Base-by-base conservation (phyloP, 1,140 invertebrate species). In the Olivierus martensii region DNA sequence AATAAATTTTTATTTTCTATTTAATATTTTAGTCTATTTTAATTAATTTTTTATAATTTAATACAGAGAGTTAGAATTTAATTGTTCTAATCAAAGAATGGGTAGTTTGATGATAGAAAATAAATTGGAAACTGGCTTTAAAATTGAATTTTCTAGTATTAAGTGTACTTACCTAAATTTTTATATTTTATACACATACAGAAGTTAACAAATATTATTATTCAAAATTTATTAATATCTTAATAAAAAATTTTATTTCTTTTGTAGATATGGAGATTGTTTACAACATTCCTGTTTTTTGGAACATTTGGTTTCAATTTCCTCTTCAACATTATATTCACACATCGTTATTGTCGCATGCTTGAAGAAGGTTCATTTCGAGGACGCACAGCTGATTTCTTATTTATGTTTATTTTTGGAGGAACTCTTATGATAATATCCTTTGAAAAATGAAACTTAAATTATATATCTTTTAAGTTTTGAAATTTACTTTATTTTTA, bases 281-380 rank as follows among this genome's bases (percentile, higher is more conserved):
- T 98, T 38, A 98, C 94, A 46, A 96, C 93, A 66, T 99, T 99
- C 72, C 77, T 97, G 37, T 99, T 94, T 68, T 98, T 99, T 75
- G 96, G 96, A 42, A 87, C 90, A 38, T 79, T 99, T 67, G 93
- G 95, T 14, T 98, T 99, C 69, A 97, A 94, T 72, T 99, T 99
- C 67, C 82, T 99, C 62, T 99, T 99, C 75, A 99, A 99, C 69
- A 92, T 99, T 78, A 92, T 99, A 66, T 99, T 99, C 69, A 95
- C 92, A 36, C 97, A 97, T 73, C 83, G 91, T 63, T 99, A 99
- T 72, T 99, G 95, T 73, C 80, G 92, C 53, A 96, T 98, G 88
- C 70, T 99, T 49, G 96, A 99, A 71, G 95, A 99, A 71, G 92
- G 91, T 19, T 96, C 92, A 12, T 99, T 98, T 69, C 77, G 93